Percentiles rank a stretch among this genome's conserved stretches.
phyloP scores from a whole-genome alignment of 2,797 vertebrate genomes.

The Masticophis lateralis region DNA sequence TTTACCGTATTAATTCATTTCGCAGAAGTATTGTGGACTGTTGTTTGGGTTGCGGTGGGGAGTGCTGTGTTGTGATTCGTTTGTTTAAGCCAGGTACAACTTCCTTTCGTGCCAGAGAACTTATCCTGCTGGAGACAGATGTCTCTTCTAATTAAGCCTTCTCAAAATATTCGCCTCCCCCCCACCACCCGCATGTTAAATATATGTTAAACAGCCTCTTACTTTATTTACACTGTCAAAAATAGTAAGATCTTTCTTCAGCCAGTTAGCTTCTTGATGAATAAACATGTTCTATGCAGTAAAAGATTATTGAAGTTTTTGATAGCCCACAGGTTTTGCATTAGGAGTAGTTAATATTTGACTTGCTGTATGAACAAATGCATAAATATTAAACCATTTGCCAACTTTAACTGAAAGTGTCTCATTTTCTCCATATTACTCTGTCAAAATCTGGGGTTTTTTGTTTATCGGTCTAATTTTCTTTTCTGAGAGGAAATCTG shows the following conservation, averaged over 20 bases:
- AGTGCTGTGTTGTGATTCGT: neutral
- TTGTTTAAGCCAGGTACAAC: neutral
- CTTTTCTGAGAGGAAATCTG: neutral
- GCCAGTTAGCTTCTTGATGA: neutral
- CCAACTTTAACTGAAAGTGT: slow-evolving; percentile 13
- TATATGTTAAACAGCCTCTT: neutral
- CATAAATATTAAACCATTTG: slow-evolving; percentile 16
- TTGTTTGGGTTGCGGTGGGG: neutral
- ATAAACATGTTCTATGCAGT: neutral
- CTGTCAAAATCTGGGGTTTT: neutral
- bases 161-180: neutral
- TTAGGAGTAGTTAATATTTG: slow-evolving; percentile 55
- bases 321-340: neutral
- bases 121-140: neutral
- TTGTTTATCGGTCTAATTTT: neutral
- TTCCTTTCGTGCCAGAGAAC: neutral
- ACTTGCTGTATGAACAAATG: slow-evolving; percentile 43
- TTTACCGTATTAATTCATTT: neutral
- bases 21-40: neutral
- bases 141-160: neutral
- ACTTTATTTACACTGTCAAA: neutral
- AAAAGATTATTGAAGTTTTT: neutral
- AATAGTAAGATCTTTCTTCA: neutral
- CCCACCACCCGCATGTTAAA: neutral
- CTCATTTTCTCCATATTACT: neutral